Evolutionary conservation across 2,888 invertebrate species (phyloP).

Genomic region (Axea sp.): DNA sequence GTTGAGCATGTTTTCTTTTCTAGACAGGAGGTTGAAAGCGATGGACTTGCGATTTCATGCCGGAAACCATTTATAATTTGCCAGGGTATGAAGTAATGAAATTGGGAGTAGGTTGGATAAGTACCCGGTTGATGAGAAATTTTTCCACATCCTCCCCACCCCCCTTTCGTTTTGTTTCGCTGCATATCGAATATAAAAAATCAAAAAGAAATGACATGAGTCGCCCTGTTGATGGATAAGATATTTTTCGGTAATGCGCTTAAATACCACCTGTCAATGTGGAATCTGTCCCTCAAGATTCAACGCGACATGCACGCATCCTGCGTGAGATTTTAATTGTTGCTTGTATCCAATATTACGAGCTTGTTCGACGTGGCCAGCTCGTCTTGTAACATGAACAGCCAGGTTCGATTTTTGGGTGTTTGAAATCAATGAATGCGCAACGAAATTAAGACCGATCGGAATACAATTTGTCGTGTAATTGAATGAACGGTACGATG

Average conservation of each 20-base stretch:
- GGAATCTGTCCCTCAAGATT: constrained; percentile 51
- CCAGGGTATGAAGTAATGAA: too few relatives aligned
- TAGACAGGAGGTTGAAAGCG: too few relatives aligned
- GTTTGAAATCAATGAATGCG: constrained; percentile 22
- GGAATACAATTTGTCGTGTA: constrained; percentile 23
- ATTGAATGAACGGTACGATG: neutral
- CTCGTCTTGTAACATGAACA: constrained; percentile 8
- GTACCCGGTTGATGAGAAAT: too few relatives aligned
- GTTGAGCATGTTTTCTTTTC: too few relatives aligned
- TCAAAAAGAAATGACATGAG: too few relatives aligned
- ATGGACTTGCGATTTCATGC: too few relatives aligned
- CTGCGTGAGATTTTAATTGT: constrained; percentile 56
- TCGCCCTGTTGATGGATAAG: constrained; percentile 18
- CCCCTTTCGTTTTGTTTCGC: too few relatives aligned
- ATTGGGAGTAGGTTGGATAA: too few relatives aligned
- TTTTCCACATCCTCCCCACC: too few relatives aligned
- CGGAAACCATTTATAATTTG: too few relatives aligned
- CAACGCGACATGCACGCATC: constrained; percentile 40
- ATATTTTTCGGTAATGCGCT: constrained; percentile 33
- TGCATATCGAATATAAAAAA: too few relatives aligned
- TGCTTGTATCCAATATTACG: constrained; percentile 29
- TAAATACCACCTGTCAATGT: constrained; percentile 47
- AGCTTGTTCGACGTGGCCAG: constrained; percentile 25
- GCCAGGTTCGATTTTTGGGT: constrained; percentile 17
- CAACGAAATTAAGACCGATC: constrained; percentile 15